Conservation (phyloP, 2,797 vertebrate species). For the Pygocentrus nattereri region DNA sequence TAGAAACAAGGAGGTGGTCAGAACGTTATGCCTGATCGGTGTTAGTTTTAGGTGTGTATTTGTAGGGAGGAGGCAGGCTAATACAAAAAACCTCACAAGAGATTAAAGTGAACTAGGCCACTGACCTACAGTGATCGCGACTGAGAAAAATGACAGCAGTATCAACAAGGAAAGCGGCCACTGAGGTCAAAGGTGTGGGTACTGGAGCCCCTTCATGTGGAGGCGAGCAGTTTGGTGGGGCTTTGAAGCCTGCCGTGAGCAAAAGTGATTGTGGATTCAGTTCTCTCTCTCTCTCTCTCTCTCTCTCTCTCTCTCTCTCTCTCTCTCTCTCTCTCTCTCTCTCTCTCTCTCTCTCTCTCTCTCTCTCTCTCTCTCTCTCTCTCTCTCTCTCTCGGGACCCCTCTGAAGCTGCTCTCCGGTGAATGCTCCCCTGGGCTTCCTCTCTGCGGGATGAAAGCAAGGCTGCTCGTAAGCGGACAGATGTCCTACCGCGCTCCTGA, state of each 20-base stretch:
- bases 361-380: too few species aligned
- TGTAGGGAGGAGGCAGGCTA: too few species aligned
- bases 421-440: slow-evolving; percentile 61
- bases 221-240: slow-evolving; percentile 54
- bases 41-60: too few species aligned
- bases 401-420: slow-evolving; percentile 62
- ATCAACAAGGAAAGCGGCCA: background rate
- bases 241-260: slow-evolving; percentile 64
- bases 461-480: slow-evolving; percentile 67
- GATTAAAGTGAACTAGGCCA: too few species aligned
- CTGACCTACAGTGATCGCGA: too few species aligned
- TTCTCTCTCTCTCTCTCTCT: slow-evolving; percentile 51
- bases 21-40: too few species aligned
- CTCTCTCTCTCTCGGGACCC: slow-evolving; percentile 63
- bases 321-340: too few species aligned
- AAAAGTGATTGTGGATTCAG: slow-evolving; percentile 70
- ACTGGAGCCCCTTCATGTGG: slow-evolving; percentile 62
- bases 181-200: background rate
- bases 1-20: too few species aligned
- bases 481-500: slow-evolving; percentile 66
- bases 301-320: too few species aligned
- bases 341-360: too few species aligned
- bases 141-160: background rate
- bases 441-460: slow-evolving; percentile 70
- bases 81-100: too few species aligned